These are phyloP conservation scores for Thecocarcelia acutangulata DNA, from an alignment of 2,888 invertebrate species.

Conservation along the genomic window DNA sequence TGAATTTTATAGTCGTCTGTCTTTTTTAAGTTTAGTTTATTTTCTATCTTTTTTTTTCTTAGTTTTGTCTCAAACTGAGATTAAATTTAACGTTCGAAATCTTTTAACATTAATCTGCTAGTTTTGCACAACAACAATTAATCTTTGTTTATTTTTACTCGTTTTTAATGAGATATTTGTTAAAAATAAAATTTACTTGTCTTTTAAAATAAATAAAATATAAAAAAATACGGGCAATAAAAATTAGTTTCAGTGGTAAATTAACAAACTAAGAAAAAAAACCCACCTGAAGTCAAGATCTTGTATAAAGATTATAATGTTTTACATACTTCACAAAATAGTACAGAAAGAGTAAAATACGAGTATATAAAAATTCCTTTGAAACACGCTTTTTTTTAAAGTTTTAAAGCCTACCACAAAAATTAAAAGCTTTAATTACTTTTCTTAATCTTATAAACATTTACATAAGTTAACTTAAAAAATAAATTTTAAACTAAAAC, in stretches of 20 bases:
- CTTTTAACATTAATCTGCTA: conserved; percentile 43
- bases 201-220: not conserved
- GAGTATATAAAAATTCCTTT: not conserved
- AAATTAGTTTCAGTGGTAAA: conserved; percentile 6
- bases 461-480: not conserved
- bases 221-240: conserved; percentile 8
- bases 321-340: not conserved
- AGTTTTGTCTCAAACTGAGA: conserved; percentile 10
- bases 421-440: not conserved
- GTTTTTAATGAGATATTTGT: conserved; percentile 49
- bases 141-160: conserved; percentile 36
- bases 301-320: not conserved
- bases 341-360: not conserved
- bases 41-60: too few relatives aligned
- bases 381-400: not conserved
- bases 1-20: too few relatives aligned
- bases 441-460: too few relatives aligned
- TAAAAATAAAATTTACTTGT: conserved; percentile 4
- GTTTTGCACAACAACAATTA: conserved; percentile 15
- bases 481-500: not conserved
- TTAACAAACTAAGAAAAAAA: not conserved
- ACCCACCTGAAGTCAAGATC: not conserved
- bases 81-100: conserved; percentile 41
- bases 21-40: too few relatives aligned
- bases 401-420: not conserved